phyloP scores from a whole-genome alignment of 2,113 vertebrate species.

The Muntiacus reevesi region DNA sequence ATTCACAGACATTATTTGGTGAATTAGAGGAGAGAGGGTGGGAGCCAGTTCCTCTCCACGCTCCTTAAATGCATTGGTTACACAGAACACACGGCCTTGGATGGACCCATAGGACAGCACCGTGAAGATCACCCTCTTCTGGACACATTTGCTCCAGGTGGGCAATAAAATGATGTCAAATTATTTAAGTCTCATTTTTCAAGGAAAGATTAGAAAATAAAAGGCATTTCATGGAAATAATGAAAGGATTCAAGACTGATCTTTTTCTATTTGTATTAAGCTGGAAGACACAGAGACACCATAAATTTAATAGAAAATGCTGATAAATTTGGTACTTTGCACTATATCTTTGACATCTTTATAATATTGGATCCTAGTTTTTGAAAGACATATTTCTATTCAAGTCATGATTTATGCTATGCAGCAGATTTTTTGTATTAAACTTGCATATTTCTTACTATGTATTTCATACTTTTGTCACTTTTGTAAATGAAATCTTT shows the following conservation, averaged over 20 bases:
- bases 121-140: background rate
- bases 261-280: background rate
- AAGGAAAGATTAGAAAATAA: slow-evolving; percentile 1
- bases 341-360: background rate
- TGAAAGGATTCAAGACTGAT: background rate
- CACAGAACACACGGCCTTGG: background rate
- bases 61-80: slow-evolving; percentile 58
- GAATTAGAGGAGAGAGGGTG: background rate
- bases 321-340: background rate
- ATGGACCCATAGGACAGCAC: background rate
- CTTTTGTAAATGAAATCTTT: background rate
- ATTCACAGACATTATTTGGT: slow-evolving; percentile 69
- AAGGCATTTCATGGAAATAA: background rate
- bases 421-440: background rate
- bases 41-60: background rate
- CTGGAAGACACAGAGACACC: background rate
- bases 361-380: background rate
- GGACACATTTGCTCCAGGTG: background rate
- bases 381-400: background rate
- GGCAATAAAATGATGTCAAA: background rate
- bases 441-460: background rate
- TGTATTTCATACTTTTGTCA: background rate
- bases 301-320: background rate
- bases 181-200: slow-evolving; percentile 18
- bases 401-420: background rate